These are phyloP conservation scores for Synanthedon vespiformis DNA, from an alignment of 2,888 invertebrate species.

Conservation along the genomic window DNA sequence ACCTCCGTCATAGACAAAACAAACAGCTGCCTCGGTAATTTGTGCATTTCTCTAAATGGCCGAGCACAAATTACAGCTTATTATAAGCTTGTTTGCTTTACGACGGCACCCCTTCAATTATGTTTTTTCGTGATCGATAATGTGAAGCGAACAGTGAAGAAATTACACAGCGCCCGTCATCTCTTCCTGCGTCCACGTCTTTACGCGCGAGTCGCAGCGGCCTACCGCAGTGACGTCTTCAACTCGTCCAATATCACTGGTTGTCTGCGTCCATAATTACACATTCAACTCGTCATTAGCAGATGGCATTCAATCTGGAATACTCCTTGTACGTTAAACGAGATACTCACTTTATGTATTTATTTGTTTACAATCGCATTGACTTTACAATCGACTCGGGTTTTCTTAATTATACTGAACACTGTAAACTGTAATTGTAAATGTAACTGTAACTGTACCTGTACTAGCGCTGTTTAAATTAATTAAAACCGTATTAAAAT, in stretches of 20 bases:
- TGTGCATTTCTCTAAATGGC: slow-evolving; percentile 71
- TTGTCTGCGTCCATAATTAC: slow-evolving; percentile 18
- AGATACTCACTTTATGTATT: too few species aligned
- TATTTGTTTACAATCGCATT: too few species aligned
- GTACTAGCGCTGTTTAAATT: too few species aligned
- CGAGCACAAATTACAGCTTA: slow-evolving; percentile 70
- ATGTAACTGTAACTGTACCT: too few species aligned
- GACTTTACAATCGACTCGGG: too few species aligned
- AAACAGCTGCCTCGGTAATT: slow-evolving; percentile 68
- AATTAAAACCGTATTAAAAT: too few species aligned
- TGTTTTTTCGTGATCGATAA: slow-evolving; percentile 67
- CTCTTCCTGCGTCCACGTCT: slow-evolving; percentile 29
- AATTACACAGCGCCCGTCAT: slow-evolving; percentile 58
- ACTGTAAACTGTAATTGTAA: too few species aligned
- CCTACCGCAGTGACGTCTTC: slow-evolving; percentile 9
- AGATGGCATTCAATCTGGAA: slow-evolving; percentile 14
- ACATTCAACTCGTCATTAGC: slow-evolving; percentile 30
- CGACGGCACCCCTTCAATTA: slow-evolving; percentile 68
- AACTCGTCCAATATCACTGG: background rate
- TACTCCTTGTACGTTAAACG: too few species aligned
- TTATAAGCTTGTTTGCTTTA: slow-evolving; percentile 72
- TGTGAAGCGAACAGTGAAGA: slow-evolving; percentile 64
- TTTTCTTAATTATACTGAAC: too few species aligned
- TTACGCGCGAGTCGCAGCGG: slow-evolving; percentile 12
- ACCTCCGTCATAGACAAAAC: slow-evolving; percentile 71